These are phyloP conservation scores for Chydorus sphaericus DNA, from an alignment of 2,888 invertebrate genomes.

Conservation along the genomic window DNA sequence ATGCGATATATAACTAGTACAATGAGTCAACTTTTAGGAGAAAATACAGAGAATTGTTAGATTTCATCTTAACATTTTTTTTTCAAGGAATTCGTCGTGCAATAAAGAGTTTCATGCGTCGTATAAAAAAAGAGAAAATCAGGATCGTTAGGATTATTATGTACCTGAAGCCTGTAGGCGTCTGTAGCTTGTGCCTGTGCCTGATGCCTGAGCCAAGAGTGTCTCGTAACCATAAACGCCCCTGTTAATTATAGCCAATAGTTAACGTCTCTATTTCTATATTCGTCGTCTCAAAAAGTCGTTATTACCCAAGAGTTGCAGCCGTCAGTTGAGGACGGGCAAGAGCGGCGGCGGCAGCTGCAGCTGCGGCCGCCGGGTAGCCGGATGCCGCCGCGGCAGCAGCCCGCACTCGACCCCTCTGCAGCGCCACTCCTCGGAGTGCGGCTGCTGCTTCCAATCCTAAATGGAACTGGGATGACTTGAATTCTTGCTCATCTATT, in stretches of 20 bases:
- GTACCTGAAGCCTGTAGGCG: slow-evolving; percentile 83
- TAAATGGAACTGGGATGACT: slow-evolving; percentile 1
- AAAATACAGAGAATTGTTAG: no score
- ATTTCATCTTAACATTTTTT: no score
- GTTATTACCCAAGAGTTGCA: slow-evolving; percentile 31
- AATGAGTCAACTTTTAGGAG: no score
- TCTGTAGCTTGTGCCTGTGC: slow-evolving; percentile 38
- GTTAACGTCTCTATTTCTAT: slow-evolving; percentile 33
- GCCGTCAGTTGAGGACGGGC: slow-evolving; percentile 48
- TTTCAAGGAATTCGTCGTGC: not conserved
- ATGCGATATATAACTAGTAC: no score
- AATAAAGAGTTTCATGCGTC: no score
- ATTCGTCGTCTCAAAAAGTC: slow-evolving; percentile 46
- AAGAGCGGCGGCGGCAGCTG: slow-evolving; percentile 51
- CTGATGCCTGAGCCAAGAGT: slow-evolving; percentile 49
- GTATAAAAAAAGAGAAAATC: not conserved
- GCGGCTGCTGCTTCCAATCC: slow-evolving; percentile 47
- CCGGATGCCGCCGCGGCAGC: slow-evolving; percentile 31
- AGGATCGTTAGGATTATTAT: slow-evolving; percentile 21
- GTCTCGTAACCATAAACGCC: slow-evolving; percentile 86
- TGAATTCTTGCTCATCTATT: slow-evolving; percentile 1
- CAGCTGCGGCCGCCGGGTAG: slow-evolving; percentile 43
- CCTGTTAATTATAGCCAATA: slow-evolving; percentile 30
- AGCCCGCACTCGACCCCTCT: slow-evolving; percentile 46
- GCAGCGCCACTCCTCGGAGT: slow-evolving; percentile 68